Conservation (phyloP, 2,113 vertebrate genomes). For the Lycaon pictus region DNA sequence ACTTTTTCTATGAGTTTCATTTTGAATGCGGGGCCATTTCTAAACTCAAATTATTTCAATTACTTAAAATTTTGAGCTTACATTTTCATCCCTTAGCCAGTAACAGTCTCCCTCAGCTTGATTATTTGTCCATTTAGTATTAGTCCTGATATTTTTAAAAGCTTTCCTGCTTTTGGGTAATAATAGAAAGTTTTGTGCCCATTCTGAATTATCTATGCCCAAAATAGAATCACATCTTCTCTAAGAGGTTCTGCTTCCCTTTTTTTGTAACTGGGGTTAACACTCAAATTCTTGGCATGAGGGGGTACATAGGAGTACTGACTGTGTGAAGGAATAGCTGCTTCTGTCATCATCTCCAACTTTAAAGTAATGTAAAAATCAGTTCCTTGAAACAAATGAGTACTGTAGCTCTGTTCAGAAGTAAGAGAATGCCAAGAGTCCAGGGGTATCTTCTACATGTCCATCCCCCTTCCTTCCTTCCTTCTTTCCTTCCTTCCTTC, state of each 20-base stretch:
- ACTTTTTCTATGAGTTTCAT: neutral
- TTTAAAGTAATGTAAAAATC: constrained; percentile 16
- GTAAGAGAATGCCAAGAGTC: neutral
- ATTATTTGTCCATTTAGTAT: neutral
- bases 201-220: neutral
- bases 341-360: neutral
- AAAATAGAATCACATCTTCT: neutral
- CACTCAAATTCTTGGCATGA: neutral
- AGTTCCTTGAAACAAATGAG: neutral
- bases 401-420: neutral
- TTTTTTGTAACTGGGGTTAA: neutral
- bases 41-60: neutral
- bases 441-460: neutral
- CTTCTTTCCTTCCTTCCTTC: neutral
- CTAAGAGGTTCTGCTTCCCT: neutral
- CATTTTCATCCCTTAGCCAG: neutral
- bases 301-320: rapidly evolving
- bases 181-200: neutral
- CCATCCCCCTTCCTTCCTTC: too few relatives aligned
- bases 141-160: neutral
- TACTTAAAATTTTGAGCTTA: neutral
- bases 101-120: neutral
- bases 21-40: neutral
- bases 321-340: neutral
- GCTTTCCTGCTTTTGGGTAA: neutral